phyloP scores from a whole-genome alignment of 2,113 vertebrate species.

The Odontesthes bonariensis region DNA sequence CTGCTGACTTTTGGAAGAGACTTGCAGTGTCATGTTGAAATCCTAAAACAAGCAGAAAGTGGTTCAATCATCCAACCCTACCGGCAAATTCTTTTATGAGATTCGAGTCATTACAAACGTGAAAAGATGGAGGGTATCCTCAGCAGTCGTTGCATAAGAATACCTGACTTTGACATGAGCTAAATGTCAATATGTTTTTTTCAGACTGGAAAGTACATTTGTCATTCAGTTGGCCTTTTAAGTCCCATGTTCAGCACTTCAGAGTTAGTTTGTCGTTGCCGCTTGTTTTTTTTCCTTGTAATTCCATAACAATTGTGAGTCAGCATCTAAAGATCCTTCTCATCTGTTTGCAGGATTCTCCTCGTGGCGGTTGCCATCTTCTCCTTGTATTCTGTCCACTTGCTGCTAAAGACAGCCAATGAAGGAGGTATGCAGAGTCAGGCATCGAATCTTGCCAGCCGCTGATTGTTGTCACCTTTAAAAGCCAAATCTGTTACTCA shows the following conservation, averaged over 20 bases:
- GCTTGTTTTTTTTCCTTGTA: background rate
- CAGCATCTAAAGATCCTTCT: conserved; percentile 9
- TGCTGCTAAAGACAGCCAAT: conserved; percentile 96
- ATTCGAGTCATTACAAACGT: background rate
- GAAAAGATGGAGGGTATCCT: background rate
- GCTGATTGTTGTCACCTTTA: background rate
- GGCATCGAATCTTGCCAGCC: background rate
- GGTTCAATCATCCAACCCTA: background rate
- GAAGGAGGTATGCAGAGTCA: conserved; percentile 91
- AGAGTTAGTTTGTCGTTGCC: background rate
- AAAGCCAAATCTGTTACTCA: background rate
- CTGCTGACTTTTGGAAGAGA: background rate
- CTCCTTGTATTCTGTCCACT: conserved; percentile 97
- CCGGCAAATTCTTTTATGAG: background rate
- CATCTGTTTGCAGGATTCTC: conserved; percentile 86
- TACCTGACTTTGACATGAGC: conserved; percentile 9
- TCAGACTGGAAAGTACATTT: conserved; percentile 10
- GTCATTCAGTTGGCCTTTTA: conserved; percentile 25
- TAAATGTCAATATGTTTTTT: conserved; percentile 32
- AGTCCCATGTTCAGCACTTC: conserved; percentile 9
- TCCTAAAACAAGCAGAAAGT: conserved; percentile 1
- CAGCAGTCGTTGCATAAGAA: background rate
- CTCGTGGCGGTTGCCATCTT: conserved; percentile 90
- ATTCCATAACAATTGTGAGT: background rate
- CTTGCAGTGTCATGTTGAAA: too few relatives aligned